Evolutionary conservation across 1,140 invertebrate species (phyloP).

Genomic region (Drosophila simulans): DNA sequence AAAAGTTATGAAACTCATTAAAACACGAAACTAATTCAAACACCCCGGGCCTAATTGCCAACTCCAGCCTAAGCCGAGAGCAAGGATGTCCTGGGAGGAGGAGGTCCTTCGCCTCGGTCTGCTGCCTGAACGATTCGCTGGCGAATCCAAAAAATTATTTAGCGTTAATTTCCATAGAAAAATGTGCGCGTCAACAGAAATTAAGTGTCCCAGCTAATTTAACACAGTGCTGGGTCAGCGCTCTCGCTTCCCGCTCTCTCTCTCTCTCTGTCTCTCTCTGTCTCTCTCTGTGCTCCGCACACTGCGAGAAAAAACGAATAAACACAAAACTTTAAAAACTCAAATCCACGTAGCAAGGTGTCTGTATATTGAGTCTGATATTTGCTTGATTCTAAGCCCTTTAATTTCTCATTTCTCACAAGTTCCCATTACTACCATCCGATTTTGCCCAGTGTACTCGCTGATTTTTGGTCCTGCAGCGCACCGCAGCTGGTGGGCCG

Average conservation of each 20-base stretch:
- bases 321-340: no score
- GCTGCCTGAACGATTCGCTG: conserved; percentile 48
- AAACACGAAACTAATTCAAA: conserved; percentile 83
- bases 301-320: background rate
- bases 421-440: no score
- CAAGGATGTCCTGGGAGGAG: conserved; percentile 2
- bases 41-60: conserved; percentile 81
- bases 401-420: no score
- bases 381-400: no score
- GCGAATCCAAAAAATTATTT: conserved; percentile 79
- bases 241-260: conserved; percentile 20
- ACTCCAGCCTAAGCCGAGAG: conserved; percentile 51
- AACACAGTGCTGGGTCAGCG: conserved; percentile 65
- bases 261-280: background rate
- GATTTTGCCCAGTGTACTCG: conserved; percentile 12
- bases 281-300: background rate
- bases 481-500: conserved; percentile 47
- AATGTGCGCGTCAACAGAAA: conserved; percentile 82
- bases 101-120: conserved; percentile 9
- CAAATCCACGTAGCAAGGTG: no score
- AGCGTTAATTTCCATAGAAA: conserved; percentile 82
- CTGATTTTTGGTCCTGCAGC: conserved; percentile 30
- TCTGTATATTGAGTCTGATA: no score
- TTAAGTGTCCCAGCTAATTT: conserved; percentile 83
- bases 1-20: conserved; percentile 83